Base-by-base conservation (phyloP, 2,113 vertebrate genomes). In the Labeo catla region DNA sequence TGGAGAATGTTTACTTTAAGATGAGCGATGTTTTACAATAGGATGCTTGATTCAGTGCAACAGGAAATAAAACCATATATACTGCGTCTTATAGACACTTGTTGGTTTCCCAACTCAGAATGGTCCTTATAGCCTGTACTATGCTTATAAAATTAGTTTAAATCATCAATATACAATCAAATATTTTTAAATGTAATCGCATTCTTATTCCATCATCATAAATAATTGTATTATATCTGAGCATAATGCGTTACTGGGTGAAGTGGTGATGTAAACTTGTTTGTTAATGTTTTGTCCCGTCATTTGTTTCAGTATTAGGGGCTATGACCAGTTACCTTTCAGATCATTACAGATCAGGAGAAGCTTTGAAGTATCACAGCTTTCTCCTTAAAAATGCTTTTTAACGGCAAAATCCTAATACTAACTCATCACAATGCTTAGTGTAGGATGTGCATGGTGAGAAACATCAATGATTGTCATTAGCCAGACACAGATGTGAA, bases 91-190 rank as follows among this genome's bases (percentile, higher is more conserved):
- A 61, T n/a, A 61, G 57, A 81, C 57, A 16, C 77, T 80, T 43
- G 16, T 13, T 43, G 70, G 70, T 45, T 73, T 73, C 9, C 70
- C 39, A 45, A 73, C 39, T 73, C 21, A 74, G 47, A 47, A 74
- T 12, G 54, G 57, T 16, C 78, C 36, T 45, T 39, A 59, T 54
- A 77, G 49, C 49, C 77, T 61, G 52, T 79, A n/a, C 11, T n/a
- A 23, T 52, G n/a, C 12, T 81, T 81, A 59, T 61, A 3, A 52
- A 74, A 7, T 74, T 13, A 76, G 70, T 21, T 39, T 21, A 72
- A 72, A 72, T n/a, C 68, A 70, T 43, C 9, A 10, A 74, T 47
- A 74, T 47, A 23, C 72, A 49, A 74, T 76, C n/a, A 50, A 50
- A 23, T 74, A 47, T 74, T 49, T 49, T 74, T 0, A 12, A 47